Base-by-base conservation (phyloP, 2,797 vertebrate species). In the Alauda arvensis region DNA sequence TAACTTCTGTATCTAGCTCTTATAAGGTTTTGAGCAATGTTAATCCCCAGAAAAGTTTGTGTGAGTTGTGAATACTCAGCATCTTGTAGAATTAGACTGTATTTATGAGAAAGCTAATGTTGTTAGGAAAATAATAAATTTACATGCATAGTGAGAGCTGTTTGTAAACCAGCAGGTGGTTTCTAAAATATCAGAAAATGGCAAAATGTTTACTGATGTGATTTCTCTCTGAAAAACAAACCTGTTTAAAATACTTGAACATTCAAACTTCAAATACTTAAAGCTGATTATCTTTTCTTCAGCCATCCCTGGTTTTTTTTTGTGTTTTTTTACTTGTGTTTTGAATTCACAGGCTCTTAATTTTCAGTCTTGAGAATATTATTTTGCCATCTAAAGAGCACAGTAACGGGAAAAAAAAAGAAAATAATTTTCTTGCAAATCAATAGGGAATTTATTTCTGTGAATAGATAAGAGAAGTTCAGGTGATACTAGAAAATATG, bases 151-250 rank as follows among this genome's bases (percentile, higher is more conserved):
- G 60, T 40, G 61, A 87, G 68, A 79, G 51, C 61, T 91, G 65
- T 85, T 91, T 89, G 61, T 82, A 89, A 83, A 85, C 87, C 90
- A 94, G 91, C 84, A 90, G 85, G 88, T 91, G 68, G 75, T 87
- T 95, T 85, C 63, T 89, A 65, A 88, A 92, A 82, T 91, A 83
- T 18, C 57, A 90, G 70, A 90, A 92, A 83, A 81, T 74, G 68
- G 67, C 60, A 61, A 91, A 90, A 87, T 89, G 59, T 94, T 94
- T 90, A 78, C 77, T 78, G 53, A 83, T 83, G 65, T 39, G 49
- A 70, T 77, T 89, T 84, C 29, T 88, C 66, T 61, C 53, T 90
- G 82, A 61, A 91, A 92, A 94, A 63, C 71, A 87, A 85, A 72
- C 5, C 18, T 82, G 62, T 74, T 87, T 91, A 60, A 85, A 87